Evolutionary conservation across 64 coral and sea anemone species (phyloP).

Genomic region (Stichodactyla mertensii): DNA sequence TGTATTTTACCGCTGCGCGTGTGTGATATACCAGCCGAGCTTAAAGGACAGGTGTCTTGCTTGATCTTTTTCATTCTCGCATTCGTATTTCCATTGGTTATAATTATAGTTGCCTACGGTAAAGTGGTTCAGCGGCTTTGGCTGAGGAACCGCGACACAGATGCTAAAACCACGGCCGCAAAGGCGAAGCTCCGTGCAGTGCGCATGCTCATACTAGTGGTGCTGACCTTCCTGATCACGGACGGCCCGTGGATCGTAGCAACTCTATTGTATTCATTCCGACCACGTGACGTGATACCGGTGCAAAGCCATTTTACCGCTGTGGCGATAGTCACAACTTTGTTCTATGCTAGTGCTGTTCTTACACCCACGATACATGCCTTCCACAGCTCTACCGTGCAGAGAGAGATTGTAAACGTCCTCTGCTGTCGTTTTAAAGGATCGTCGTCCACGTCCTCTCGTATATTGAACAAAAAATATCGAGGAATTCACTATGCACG

Average conservation of each 20-base stretch:
- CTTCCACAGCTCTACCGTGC: conserved; percentile 21
- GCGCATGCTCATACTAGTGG: conserved; percentile 30
- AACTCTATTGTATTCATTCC: not conserved
- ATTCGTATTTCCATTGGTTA: not conserved
- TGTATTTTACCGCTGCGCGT: conserved; percentile 16
- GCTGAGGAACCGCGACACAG: not conserved
- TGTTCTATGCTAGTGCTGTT: conserved; percentile 15
- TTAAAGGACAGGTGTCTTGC: conserved; percentile 2
- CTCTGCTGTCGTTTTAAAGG: conserved; percentile 11
- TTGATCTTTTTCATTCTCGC: not conserved
- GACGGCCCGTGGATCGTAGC: conserved; percentile 12
- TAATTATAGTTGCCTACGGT: conserved; percentile 9
- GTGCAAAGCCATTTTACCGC: conserved; percentile 4
- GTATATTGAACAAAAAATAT: not conserved
- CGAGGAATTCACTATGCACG: not conserved
- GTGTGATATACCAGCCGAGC: conserved; percentile 9
- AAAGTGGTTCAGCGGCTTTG: conserved; percentile 23
- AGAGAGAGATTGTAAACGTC: conserved; percentile 8
- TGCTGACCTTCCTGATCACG: conserved; percentile 12
- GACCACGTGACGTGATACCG: conserved; percentile 4
- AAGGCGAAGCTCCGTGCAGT: conserved; percentile 20
- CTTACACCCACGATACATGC: conserved; percentile 2
- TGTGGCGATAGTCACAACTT: not conserved
- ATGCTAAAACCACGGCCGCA: conserved; percentile 10
- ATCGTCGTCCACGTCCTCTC: not conserved